Evolutionary conservation across 2,888 invertebrate species (phyloP).

Genomic region (Lingula anatina): DNA sequence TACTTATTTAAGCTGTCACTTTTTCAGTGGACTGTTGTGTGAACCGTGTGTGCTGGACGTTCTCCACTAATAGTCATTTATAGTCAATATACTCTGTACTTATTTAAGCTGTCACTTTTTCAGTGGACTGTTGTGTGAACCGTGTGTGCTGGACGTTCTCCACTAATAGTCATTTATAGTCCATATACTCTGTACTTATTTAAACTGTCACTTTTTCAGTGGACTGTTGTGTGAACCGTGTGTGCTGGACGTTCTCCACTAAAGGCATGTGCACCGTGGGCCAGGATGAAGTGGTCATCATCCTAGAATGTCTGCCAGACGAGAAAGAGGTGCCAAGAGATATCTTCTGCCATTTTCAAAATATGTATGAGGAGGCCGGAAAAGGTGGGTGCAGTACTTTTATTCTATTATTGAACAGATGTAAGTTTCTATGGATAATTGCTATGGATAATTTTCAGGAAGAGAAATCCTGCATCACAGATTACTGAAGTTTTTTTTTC

Average conservation of each 20-base stretch:
- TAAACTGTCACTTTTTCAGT: constrained; percentile 58
- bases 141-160: constrained; percentile 65
- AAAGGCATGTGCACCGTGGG: constrained; percentile 73
- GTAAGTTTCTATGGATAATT: neutral
- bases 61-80: neutral
- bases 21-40: neutral
- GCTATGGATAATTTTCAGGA: neutral
- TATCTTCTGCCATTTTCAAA: constrained; percentile 69
- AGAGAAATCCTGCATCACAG: too few relatives aligned
- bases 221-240: constrained; percentile 58
- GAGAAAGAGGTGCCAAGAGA: constrained; percentile 61
- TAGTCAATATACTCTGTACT: too few relatives aligned
- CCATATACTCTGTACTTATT: too few relatives aligned
- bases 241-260: constrained; percentile 69
- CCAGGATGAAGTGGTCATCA: constrained; percentile 74
- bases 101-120: too few relatives aligned
- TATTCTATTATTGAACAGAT: neutral
- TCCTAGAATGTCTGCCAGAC: constrained; percentile 65
- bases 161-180: constrained; percentile 70
- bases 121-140: constrained; percentile 64
- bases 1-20: neutral
- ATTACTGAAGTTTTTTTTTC: too few relatives aligned
- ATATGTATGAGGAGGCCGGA: constrained; percentile 61
- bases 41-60: neutral
- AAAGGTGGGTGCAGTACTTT: constrained; percentile 47